Conservation (phyloP, 2,113 vertebrate genomes). For the Bungarus multicinctus region DNA sequence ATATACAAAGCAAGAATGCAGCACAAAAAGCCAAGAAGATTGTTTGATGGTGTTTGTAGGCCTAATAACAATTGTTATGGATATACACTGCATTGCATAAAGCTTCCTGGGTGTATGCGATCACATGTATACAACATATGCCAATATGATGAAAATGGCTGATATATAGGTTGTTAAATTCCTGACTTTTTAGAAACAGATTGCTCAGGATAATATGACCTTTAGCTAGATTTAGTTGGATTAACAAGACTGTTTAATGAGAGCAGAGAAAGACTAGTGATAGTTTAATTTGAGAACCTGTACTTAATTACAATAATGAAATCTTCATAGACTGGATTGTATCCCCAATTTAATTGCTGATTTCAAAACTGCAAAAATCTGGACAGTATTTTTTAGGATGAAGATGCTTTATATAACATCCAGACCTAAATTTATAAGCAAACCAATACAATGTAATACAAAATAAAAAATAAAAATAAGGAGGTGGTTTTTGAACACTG, state of each 20-base stretch:
- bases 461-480: conserved; percentile 34
- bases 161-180: background rate
- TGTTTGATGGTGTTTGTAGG: background rate
- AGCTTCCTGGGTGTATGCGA: background rate
- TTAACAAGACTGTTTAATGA: background rate
- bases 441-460: conserved; percentile 1
- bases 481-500: background rate
- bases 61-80: background rate
- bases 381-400: accelerated
- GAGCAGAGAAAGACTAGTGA: background rate
- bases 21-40: background rate
- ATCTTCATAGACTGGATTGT: accelerated
- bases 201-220: background rate
- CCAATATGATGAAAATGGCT: background rate
- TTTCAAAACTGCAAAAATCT: accelerated
- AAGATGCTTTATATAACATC: background rate
- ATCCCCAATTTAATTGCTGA: background rate
- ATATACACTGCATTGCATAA: background rate
- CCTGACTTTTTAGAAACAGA: background rate
- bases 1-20: background rate
- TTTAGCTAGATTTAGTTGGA: background rate
- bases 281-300: background rate
- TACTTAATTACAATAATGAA: background rate
- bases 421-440: background rate
- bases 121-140: no score